These are phyloP conservation scores for Spodoptera picta DNA, from an alignment of 2,888 invertebrate species.

Conservation along the genomic window DNA sequence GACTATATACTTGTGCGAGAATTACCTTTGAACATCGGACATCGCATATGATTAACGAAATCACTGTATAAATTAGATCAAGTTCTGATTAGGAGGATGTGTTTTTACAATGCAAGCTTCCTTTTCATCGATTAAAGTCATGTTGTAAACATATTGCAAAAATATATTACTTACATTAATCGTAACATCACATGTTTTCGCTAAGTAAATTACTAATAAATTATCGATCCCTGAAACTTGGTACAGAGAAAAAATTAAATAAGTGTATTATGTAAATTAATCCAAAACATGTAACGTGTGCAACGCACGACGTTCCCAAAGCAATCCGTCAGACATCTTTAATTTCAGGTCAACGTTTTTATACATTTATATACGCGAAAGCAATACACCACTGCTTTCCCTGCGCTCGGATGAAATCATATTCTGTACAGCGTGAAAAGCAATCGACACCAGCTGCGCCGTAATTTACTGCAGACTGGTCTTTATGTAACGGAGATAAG, in stretches of 20 bases:
- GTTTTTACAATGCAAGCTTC: constrained; percentile 21
- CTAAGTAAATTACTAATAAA: too few relatives aligned
- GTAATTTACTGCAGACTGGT: constrained; percentile 35
- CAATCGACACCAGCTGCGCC: constrained; percentile 64
- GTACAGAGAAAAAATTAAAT: too few relatives aligned
- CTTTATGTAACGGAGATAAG: constrained; percentile 54
- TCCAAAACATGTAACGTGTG: constrained; percentile 11
- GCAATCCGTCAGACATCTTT: constrained; percentile 37
- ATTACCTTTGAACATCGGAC: constrained; percentile 27
- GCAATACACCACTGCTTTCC: constrained; percentile 74
- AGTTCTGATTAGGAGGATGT: constrained; percentile 19
- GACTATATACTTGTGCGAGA: constrained; percentile 10
- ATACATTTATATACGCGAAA: constrained; percentile 58
- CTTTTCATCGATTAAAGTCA: constrained; percentile 16
- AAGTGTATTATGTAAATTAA: too few relatives aligned
- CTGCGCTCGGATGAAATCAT: constrained; percentile 74
- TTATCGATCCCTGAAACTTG: too few relatives aligned
- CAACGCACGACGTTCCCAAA: constrained; percentile 13
- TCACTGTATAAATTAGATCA: constrained; percentile 27
- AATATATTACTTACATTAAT: constrained; percentile 5
- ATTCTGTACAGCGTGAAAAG: constrained; percentile 73
- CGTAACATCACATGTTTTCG: too few relatives aligned
- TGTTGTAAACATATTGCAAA: constrained; percentile 24
- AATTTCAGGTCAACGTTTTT: constrained; percentile 47
- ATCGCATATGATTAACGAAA: constrained; percentile 24